A percentile compares a stretch with the other conserved stretches of the same genome.
Conservation (phyloP, 2,113 vertebrate species). For the Telmatochromis brachygnathus region DNA sequence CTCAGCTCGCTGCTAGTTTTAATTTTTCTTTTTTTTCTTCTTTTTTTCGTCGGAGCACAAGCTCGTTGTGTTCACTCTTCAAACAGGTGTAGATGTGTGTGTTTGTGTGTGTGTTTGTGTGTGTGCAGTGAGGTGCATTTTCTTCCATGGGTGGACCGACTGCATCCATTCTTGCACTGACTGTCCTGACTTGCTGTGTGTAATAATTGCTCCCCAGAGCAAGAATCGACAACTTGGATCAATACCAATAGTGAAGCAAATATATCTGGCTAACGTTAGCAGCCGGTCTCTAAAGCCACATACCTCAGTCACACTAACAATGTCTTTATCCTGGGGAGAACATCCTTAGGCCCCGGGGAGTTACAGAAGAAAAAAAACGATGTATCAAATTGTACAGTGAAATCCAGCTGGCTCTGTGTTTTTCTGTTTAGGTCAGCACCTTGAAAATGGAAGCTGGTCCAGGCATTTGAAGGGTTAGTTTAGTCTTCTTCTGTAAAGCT, state of each 20-base stretch:
- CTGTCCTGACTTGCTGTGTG: not conserved
- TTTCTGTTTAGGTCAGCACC: constrained; percentile 7
- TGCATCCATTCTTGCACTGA: not conserved
- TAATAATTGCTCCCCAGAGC: constrained; percentile 47
- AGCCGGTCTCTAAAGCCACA: constrained; percentile 39
- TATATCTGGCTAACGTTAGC: constrained; percentile 35
- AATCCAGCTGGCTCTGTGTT: constrained; percentile 3
- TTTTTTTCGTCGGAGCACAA: not conserved
- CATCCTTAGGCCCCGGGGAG: not conserved
- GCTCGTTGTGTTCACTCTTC: not conserved
- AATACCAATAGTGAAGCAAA: constrained; percentile 48
- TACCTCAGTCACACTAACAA: constrained; percentile 45
- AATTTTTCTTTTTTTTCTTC: not conserved
- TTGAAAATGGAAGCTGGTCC: constrained; percentile 14
- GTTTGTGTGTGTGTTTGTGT: not conserved
- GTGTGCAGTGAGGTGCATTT: not conserved
- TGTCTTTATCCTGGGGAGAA: constrained; percentile 38
- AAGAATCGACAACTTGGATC: constrained; percentile 45
- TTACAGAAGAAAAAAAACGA: not conserved
- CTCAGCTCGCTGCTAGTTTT: not conserved
- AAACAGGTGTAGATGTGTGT: not conserved
- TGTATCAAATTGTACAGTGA: not conserved
- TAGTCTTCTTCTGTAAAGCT: constrained; percentile 17
- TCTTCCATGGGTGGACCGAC: not conserved
- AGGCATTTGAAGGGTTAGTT: constrained; percentile 22